Evolutionary conservation across 2,888 invertebrate genomes (phyloP).

Genomic region (Koerneria pararmatus): DNA sequence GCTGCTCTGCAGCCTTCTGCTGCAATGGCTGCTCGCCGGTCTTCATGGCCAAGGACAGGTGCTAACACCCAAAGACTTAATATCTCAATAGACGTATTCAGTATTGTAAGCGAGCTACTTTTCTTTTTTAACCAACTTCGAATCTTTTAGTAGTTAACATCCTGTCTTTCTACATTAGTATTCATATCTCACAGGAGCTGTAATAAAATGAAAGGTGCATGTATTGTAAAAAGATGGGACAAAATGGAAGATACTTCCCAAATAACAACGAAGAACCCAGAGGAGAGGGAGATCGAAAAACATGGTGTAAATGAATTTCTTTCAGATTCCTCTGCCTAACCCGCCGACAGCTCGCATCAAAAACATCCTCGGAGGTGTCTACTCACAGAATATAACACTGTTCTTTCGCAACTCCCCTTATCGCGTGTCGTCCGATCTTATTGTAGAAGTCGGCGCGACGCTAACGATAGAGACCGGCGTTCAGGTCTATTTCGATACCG

Average conservation of each 20-base stretch:
- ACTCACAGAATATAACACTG: conserved; percentile 54
- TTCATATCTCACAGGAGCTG: too few species aligned
- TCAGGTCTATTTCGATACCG: conserved; percentile 81
- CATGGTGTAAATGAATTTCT: too few species aligned
- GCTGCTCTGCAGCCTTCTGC: conserved; percentile 8
- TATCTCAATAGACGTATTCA: too few species aligned
- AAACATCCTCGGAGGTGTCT: conserved; percentile 52
- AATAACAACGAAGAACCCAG: too few species aligned
- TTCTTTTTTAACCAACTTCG: too few species aligned
- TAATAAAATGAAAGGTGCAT: too few species aligned
- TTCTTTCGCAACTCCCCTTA: conserved; percentile 56
- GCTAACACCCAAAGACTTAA: too few species aligned
- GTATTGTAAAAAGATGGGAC: neutral
- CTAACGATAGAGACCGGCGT: conserved; percentile 85
- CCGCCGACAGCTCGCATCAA: conserved; percentile 40
- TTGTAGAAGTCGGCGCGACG: conserved; percentile 69
- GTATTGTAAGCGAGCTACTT: too few species aligned
- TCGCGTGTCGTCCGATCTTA: conserved; percentile 38
- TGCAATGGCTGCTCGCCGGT: conserved; percentile 10
- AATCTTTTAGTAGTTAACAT: too few species aligned
- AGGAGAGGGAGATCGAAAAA: too few species aligned
- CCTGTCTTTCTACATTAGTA: too few species aligned
- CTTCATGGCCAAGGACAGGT: conserved; percentile 23
- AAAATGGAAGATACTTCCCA: neutral
- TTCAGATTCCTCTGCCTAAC: conserved; percentile 20